These are phyloP conservation scores for Dermatemys mawii DNA, from an alignment of 2,113 vertebrate species.

Conservation along the genomic window DNA sequence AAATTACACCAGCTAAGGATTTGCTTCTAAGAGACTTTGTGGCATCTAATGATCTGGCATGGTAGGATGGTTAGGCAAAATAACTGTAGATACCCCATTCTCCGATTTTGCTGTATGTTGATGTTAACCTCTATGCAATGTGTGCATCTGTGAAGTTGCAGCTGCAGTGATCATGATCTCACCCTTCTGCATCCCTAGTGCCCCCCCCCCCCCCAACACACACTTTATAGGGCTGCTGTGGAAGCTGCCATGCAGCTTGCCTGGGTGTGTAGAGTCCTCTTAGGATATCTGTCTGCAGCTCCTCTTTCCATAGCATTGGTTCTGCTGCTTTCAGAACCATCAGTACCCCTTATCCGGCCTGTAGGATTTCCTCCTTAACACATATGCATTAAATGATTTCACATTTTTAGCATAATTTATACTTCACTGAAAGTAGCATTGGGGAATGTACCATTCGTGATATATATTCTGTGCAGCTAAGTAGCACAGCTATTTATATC, in stretches of 20 bases:
- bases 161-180: neutral
- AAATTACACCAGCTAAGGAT: neutral
- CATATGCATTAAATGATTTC: neutral
- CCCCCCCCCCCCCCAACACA: neutral
- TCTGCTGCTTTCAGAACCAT: neutral
- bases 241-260: neutral
- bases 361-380: neutral
- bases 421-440: neutral
- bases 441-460: neutral
- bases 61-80: neutral
- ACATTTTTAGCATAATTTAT: neutral
- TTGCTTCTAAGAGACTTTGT: no score
- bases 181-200: neutral
- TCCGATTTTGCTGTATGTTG: neutral
- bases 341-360: neutral
- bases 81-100: neutral
- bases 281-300: constrained; percentile 29
- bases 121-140: neutral
- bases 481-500: constrained; percentile 43
- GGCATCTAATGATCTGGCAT: no score
- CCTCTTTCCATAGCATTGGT: neutral
- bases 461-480: constrained; percentile 22
- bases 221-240: neutral
- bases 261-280: rapidly evolving
- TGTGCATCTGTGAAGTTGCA: neutral